phyloP scores from a whole-genome alignment of 2,888 invertebrate genomes.

The Mamestra brassicae region DNA sequence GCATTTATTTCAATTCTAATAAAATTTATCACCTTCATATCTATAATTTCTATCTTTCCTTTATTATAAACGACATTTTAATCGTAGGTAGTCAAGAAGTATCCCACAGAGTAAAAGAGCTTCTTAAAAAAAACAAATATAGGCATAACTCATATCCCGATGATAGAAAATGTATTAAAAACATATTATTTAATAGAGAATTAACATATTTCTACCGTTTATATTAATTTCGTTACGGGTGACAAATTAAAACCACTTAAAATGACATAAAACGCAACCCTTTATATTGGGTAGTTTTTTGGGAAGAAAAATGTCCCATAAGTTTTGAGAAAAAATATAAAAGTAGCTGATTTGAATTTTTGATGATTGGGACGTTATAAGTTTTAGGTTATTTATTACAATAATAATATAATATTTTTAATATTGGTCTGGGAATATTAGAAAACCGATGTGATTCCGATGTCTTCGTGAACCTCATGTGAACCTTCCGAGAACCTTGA shows the following conservation, averaged over 20 bases:
- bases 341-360: constrained; percentile 50
- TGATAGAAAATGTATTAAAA: constrained; percentile 62
- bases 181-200: constrained; percentile 67
- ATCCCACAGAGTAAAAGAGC: constrained; percentile 65
- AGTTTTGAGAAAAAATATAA: constrained; percentile 25
- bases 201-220: constrained; percentile 79
- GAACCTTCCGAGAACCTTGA: no score
- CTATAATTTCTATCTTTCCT: constrained; percentile 44
- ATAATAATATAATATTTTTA: neutral
- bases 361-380: constrained; percentile 21
- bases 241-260: constrained; percentile 84
- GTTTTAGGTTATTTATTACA: constrained; percentile 26
- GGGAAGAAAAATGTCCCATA: constrained; percentile 23
- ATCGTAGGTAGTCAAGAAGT: constrained; percentile 40
- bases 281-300: constrained; percentile 47
- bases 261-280: constrained; percentile 70
- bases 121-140: constrained; percentile 63
- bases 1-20: constrained; percentile 27
- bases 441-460: neutral
- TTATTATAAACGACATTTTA: constrained; percentile 47
- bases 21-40: constrained; percentile 56
- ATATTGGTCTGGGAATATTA: neutral
- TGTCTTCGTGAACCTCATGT: no score
- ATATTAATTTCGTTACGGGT: constrained; percentile 81
- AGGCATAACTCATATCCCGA: constrained; percentile 63